Conservation (phyloP, 2,888 invertebrate species). For the Machimus atricapillus region DNA sequence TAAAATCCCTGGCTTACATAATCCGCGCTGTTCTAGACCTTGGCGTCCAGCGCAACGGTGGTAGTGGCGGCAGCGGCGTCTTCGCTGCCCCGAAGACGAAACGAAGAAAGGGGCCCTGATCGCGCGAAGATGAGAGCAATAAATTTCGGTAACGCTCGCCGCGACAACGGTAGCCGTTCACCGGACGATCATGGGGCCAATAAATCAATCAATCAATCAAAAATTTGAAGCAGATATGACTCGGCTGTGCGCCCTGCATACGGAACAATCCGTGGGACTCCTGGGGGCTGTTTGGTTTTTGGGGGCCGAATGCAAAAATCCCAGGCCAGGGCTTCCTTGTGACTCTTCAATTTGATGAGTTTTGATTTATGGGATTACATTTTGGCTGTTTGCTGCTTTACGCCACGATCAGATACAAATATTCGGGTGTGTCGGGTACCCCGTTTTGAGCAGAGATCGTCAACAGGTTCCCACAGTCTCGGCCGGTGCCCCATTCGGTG, state of each 20-base stretch:
- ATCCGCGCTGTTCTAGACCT: background rate
- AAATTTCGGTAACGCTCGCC: slow-evolving; percentile 23
- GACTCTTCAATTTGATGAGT: background rate
- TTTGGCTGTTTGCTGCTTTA: background rate
- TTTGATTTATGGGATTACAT: background rate
- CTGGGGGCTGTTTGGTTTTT: background rate
- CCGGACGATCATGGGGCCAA: background rate
- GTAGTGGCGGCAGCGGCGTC: background rate
- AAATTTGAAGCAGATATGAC: background rate
- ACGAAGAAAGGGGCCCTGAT: background rate
- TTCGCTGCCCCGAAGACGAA: background rate
- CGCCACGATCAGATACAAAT: background rate
- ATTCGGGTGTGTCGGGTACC: slow-evolving; percentile 7
- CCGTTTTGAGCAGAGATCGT: slow-evolving; percentile 1
- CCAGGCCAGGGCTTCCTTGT: background rate
- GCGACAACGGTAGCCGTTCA: slow-evolving; percentile 24
- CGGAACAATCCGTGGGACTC: background rate
- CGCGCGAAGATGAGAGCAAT: slow-evolving; percentile 20
- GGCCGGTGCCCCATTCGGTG: background rate
- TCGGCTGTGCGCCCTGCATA: background rate
- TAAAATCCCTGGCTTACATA: slow-evolving; percentile 6
- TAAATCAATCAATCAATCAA: slow-evolving; percentile 36
- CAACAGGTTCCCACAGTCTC: slow-evolving; percentile 24
- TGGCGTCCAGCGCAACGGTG: background rate
- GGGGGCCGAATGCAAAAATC: background rate